These are phyloP conservation scores for Dynastes hyllus DNA, from an alignment of 2,888 invertebrate species.

Conservation along the genomic window DNA sequence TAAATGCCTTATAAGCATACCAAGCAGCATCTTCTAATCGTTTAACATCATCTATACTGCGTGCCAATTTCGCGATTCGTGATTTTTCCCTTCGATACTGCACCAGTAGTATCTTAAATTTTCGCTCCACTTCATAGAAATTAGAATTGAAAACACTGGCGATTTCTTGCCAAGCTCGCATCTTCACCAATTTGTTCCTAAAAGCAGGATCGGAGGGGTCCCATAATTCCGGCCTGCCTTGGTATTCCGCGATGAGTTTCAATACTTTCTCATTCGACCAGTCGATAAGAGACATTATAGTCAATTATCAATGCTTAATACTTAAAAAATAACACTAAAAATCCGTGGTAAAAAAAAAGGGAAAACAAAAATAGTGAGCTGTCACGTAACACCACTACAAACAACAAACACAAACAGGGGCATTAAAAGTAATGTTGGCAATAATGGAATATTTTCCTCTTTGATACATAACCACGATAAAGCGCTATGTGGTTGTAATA, in stretches of 20 bases:
- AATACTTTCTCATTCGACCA: conserved; percentile 22
- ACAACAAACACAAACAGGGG: too few species aligned
- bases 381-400: too few species aligned
- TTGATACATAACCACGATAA: too few species aligned
- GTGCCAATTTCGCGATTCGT: neutral
- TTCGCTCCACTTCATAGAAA: neutral
- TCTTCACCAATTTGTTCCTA: conserved; percentile 16
- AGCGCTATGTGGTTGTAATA: too few species aligned
- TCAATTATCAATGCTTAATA: neutral
- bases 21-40: neutral
- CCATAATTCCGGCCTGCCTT: conserved; percentile 12
- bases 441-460: too few species aligned
- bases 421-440: too few species aligned
- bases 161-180: conserved; percentile 12
- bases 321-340: neutral
- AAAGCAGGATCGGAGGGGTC: neutral
- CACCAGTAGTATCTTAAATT: conserved; percentile 27
- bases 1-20: conserved; percentile 14
- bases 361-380: too few species aligned
- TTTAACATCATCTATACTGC: neutral
- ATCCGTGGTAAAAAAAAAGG: too few species aligned
- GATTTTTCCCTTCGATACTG: conserved; percentile 16
- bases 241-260: conserved; percentile 1
- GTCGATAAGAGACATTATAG: neutral
- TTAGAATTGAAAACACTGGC: neutral